Evolutionary conservation across 2,888 invertebrate genomes (phyloP).

Genomic region (Neria commutata): DNA sequence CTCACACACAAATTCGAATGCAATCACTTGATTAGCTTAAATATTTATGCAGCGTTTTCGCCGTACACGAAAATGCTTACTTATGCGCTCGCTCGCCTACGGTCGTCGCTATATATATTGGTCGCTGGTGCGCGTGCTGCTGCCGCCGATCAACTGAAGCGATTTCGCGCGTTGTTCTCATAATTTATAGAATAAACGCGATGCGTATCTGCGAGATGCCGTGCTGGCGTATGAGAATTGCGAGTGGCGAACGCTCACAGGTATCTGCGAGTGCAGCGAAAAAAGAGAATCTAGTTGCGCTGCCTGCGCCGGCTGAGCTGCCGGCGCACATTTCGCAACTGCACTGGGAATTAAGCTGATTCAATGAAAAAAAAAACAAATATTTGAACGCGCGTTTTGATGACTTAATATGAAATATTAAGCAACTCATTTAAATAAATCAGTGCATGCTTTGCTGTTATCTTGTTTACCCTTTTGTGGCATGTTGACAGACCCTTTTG

Average conservation of each 20-base stretch:
- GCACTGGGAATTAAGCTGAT: neutral
- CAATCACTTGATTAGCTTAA: constrained; percentile 18
- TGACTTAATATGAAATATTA: too few species aligned
- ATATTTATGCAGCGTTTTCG: too few species aligned
- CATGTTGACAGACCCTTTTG: too few species aligned
- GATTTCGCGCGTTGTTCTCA: neutral
- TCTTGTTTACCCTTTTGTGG: too few species aligned
- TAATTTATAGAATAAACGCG: constrained; percentile 16
- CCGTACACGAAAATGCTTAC: too few species aligned
- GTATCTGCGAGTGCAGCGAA: neutral
- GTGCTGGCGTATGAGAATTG: neutral
- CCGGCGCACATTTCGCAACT: too few species aligned
- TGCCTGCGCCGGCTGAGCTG: too few species aligned
- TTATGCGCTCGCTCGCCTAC: too few species aligned
- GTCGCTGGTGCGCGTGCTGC: neutral
- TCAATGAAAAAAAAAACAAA: neutral
- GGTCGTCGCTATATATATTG: neutral
- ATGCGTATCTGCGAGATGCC: neutral
- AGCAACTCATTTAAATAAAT: too few species aligned
- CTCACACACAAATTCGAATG: neutral
- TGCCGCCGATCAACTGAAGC: constrained; percentile 8
- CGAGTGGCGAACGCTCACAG: neutral
- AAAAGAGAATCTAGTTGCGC: too few species aligned
- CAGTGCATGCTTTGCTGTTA: too few species aligned
- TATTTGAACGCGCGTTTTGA: too few species aligned